Conservation (phyloP, 2,888 invertebrate genomes). For the Celastrina argiolus region DNA sequence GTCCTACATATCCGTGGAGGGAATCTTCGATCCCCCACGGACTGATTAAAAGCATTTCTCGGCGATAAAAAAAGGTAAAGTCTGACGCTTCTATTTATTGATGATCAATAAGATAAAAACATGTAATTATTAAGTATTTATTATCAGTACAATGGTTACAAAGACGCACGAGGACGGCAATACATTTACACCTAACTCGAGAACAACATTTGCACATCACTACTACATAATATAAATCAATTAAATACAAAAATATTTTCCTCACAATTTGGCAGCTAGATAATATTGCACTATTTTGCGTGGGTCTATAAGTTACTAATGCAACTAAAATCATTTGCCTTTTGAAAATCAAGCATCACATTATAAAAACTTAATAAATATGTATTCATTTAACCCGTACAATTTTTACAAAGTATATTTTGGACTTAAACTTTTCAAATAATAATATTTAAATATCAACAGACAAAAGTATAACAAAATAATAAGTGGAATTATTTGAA, state of each 20-base stretch:
- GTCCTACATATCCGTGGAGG: too few species aligned
- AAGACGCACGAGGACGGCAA: constrained; percentile 62
- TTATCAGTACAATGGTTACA: constrained; percentile 53
- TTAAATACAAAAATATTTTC: constrained; percentile 27
- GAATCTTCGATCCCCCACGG: too few species aligned
- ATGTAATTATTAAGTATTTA: constrained; percentile 30
- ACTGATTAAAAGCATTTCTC: too few species aligned
- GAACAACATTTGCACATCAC: constrained; percentile 22
- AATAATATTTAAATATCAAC: background rate
- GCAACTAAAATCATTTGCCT: background rate
- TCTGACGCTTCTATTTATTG: too few species aligned
- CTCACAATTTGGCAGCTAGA: constrained; percentile 17
- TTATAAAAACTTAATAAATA: background rate
- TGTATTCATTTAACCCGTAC: background rate
- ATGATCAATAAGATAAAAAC: background rate
- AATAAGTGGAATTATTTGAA: background rate
- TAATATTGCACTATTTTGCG: constrained; percentile 13
- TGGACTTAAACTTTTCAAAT: background rate
- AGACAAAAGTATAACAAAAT: background rate
- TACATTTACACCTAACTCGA: constrained; percentile 31
- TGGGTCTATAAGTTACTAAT: background rate
- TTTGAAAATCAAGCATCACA: background rate
- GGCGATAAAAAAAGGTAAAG: too few species aligned
- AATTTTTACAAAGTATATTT: background rate
- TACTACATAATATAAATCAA: constrained; percentile 21